phyloP scores from a whole-genome alignment of 2,797 vertebrate genomes.

The Vespertilio murinus region DNA sequence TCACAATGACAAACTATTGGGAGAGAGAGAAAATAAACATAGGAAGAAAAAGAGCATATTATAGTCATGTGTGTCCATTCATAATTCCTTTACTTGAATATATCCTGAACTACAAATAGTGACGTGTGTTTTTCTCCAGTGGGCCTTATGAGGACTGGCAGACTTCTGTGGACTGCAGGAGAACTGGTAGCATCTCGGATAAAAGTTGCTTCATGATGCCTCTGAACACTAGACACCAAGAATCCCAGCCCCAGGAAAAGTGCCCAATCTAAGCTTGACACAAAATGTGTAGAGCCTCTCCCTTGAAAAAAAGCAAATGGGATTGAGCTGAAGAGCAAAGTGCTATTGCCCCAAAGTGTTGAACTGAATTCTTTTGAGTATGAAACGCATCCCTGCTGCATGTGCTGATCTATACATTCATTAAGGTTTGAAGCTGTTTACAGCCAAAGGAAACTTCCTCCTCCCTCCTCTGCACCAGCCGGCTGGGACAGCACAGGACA shows the following conservation, averaged over 20 bases:
- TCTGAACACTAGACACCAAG: not conserved
- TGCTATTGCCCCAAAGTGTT: not conserved
- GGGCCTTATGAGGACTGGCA: not conserved
- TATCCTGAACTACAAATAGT: constrained; percentile 20
- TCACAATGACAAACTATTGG: not conserved
- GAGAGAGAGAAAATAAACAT: no score
- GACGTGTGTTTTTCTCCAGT: not conserved
- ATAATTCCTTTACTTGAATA: not conserved
- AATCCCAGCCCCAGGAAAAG: not conserved
- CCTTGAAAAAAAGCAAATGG: not conserved
- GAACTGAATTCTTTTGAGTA: not conserved
- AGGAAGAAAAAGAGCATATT: not conserved
- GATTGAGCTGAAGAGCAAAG: not conserved
- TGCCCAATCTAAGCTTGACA: not conserved
- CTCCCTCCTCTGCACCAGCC: not conserved
- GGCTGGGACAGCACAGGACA: not conserved
- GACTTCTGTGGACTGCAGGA: not conserved
- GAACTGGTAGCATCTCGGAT: not conserved
- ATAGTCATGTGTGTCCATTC: not conserved
- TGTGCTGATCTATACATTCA: not conserved
- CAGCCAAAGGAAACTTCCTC: not conserved
- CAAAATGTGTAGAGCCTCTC: not conserved
- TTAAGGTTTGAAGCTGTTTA: not conserved
- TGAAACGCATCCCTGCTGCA: not conserved
- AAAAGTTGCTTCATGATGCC: not conserved